Conservation (phyloP, 2,888 invertebrate species). For the Dynastes tityus region DNA sequence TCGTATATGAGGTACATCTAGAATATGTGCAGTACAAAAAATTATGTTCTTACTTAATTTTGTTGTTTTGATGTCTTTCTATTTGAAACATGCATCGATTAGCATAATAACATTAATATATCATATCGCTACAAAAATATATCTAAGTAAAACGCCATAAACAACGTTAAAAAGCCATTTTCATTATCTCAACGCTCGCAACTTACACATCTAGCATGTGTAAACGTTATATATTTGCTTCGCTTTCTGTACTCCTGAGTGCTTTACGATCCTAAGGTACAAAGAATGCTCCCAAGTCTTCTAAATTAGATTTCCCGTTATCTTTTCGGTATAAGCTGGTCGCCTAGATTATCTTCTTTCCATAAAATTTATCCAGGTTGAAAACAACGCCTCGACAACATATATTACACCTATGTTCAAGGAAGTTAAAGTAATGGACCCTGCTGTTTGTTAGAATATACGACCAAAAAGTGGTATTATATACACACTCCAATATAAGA, state of each 20-base stretch:
- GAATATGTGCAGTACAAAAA: too few species aligned
- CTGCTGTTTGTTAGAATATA: background rate
- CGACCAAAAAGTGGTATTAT: background rate
- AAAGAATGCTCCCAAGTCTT: constrained; percentile 40
- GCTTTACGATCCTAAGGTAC: constrained; percentile 33
- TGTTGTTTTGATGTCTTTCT: background rate
- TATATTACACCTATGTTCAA: constrained; percentile 18
- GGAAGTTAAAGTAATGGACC: constrained; percentile 4
- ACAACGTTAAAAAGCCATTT: constrained; percentile 40
- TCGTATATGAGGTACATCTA: too few species aligned
- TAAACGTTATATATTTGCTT: constrained; percentile 33
- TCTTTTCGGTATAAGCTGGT: constrained; percentile 35
- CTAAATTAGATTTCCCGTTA: constrained; percentile 42
- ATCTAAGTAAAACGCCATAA: constrained; percentile 20
- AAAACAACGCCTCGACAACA: constrained; percentile 13
- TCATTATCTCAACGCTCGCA: constrained; percentile 30
- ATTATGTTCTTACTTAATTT: too few species aligned
- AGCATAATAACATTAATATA: background rate
- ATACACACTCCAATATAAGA: too few species aligned
- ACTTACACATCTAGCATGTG: constrained; percentile 40
- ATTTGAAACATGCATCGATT: background rate
- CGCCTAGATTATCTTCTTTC: constrained; percentile 39
- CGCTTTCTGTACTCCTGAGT: constrained; percentile 24
- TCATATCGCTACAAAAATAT: constrained; percentile 1
- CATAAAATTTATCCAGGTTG: constrained; percentile 33